A percentile compares a stretch with the other conserved stretches of the same genome.
phyloP scores from a whole-genome alignment of 2,888 invertebrate genomes.

The Cabera pusaria region DNA sequence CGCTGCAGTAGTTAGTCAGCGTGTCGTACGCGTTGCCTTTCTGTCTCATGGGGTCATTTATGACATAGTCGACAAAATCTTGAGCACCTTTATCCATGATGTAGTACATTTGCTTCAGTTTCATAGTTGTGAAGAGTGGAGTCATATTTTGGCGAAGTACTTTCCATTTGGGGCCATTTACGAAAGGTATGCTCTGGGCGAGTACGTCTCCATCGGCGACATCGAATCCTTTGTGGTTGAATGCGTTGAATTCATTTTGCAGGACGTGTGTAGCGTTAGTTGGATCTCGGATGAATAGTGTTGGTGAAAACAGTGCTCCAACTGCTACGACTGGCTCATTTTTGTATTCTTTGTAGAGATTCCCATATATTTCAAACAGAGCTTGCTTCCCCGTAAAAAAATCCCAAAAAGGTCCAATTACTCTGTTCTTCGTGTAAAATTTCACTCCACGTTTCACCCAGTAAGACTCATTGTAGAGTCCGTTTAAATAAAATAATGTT shows the following conservation, averaged over 20 bases:
- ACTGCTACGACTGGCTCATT: constrained; percentile 47
- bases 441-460: constrained; percentile 47
- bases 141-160: constrained; percentile 56
- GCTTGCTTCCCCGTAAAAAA: constrained; percentile 4
- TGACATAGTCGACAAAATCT: constrained; percentile 47
- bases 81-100: constrained; percentile 52
- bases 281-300: constrained; percentile 40
- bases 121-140: constrained; percentile 55
- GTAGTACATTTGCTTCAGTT: constrained; percentile 60
- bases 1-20: constrained; percentile 42
- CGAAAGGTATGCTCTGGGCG: constrained; percentile 46
- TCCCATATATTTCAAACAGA: constrained; percentile 19
- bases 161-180: constrained; percentile 54
- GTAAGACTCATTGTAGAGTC: constrained; percentile 42
- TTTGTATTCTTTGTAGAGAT: constrained; percentile 43
- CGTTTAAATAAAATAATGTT: constrained; percentile 2
- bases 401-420: constrained; percentile 12
- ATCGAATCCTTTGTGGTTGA: constrained; percentile 44
- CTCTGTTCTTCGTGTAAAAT: constrained; percentile 20
- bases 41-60: constrained; percentile 34
- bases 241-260: constrained; percentile 45
- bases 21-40: constrained; percentile 33
- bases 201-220: constrained; percentile 41
- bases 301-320: constrained; percentile 29
- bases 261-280: constrained; percentile 44